phyloP scores from a whole-genome alignment of 2,113 vertebrate species.

The Ictalurus furcatus region DNA sequence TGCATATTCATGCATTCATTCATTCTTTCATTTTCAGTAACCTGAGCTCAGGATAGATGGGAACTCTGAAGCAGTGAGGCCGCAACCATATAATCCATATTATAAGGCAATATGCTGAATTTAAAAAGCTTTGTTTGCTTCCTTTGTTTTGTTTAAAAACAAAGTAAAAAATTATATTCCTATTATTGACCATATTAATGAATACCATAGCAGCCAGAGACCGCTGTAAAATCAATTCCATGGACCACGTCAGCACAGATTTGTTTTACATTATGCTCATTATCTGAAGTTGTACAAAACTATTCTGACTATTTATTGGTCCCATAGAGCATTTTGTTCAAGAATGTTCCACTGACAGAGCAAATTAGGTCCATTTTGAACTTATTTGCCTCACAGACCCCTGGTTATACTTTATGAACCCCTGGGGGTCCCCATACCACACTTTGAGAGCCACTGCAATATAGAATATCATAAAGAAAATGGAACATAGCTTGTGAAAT shows the following conservation, averaged over 20 bases:
- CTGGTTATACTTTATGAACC: not conserved
- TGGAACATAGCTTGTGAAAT: not conserved
- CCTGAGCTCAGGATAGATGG: not conserved
- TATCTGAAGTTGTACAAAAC: not conserved
- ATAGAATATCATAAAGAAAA: not conserved
- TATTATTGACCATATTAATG: not conserved
- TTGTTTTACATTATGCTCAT: not conserved
- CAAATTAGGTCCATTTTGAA: not conserved
- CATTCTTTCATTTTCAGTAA: not conserved
- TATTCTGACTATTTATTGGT: not conserved
- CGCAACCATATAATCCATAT: not conserved
- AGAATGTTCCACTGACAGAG: not conserved
- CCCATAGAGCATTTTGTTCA: not conserved
- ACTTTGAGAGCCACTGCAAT: not conserved
- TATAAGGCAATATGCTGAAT: not conserved
- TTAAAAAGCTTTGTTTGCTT: not conserved
- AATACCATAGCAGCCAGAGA: not conserved
- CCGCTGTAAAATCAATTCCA: not conserved
- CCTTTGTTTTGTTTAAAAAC: not conserved
- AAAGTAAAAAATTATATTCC: not conserved
- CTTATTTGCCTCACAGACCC: not conserved
- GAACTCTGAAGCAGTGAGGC: not conserved
- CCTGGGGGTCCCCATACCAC: not conserved
- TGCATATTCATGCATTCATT: too few species aligned
- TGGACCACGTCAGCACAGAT: not conserved